phyloP scores from a whole-genome alignment of 2,113 vertebrate species.

The Coptodon rendalli region DNA sequence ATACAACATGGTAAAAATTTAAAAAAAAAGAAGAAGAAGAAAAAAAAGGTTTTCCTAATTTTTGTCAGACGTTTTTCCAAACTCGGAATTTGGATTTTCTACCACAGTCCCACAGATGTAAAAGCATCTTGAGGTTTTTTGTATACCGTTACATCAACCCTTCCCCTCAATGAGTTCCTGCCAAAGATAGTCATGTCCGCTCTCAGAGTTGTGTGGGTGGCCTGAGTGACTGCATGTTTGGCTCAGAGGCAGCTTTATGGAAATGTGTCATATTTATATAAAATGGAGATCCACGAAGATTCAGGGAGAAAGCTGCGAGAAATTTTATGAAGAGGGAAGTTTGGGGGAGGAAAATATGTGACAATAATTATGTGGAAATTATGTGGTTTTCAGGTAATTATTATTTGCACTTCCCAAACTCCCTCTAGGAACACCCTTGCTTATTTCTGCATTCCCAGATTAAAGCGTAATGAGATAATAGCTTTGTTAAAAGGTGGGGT shows the following conservation, averaged over 20 bases:
- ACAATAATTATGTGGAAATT: not conserved
- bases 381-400: not conserved
- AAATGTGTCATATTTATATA: not conserved
- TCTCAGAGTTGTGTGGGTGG: constrained; percentile 34
- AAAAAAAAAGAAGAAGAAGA: not conserved
- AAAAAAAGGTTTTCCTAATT: not conserved
- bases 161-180: constrained; percentile 7
- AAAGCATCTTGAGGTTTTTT: not conserved
- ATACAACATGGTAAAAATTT: not conserved
- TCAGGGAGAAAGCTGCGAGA: not conserved
- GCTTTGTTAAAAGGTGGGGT: not conserved
- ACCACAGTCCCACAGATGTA: not conserved
- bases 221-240: not conserved
- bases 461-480: not conserved
- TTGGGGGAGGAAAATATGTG: not conserved
- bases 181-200: constrained; percentile 10
- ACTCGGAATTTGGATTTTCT: not conserved
- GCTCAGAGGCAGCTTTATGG: not conserved
- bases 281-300: not conserved
- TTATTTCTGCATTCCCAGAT: not conserved
- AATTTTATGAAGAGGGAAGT: not conserved
- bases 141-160: not conserved
- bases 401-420: not conserved
- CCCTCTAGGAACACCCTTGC: not conserved
- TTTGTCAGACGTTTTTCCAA: not conserved